These are phyloP conservation scores for Athene cunicularia DNA, from an alignment of 2,113 vertebrate genomes.

Conservation along the genomic window DNA sequence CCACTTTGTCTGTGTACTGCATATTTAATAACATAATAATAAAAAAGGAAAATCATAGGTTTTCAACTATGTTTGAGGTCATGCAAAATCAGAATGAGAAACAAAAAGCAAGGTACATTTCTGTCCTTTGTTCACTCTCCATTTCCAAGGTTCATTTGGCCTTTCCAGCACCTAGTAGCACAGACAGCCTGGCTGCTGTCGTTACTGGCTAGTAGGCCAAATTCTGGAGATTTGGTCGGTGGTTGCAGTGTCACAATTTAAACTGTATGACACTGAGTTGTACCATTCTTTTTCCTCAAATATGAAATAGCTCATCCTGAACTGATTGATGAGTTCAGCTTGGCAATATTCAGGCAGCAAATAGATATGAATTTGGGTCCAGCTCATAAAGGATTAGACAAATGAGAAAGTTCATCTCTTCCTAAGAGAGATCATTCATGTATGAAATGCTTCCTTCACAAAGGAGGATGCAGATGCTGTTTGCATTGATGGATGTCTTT, in stretches of 20 bases:
- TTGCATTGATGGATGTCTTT: neutral
- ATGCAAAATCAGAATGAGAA: neutral
- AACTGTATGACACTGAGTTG: neutral
- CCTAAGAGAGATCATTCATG: neutral
- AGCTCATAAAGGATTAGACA: neutral
- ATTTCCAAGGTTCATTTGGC: neutral
- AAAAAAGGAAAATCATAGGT: neutral
- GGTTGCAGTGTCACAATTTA: neutral
- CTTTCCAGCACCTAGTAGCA: neutral
- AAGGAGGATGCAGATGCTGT: neutral
- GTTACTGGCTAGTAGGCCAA: neutral
- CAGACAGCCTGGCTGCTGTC: neutral
- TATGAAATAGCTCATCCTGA: neutral
- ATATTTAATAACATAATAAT: neutral
- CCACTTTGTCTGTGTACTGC: neutral
- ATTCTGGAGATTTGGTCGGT: neutral
- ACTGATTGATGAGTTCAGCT: neutral
- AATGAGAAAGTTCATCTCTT: neutral
- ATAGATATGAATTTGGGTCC: neutral
- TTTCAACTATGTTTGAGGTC: neutral
- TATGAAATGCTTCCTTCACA: neutral
- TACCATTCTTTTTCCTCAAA: neutral
- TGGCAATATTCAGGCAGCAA: neutral
- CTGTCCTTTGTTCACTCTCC: fast-evolving
- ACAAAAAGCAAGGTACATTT: neutral